Evolutionary conservation across 2,797 vertebrate species (phyloP), one percentile per base, ranked within the genome.

Genomic region (Enteromius fasciolatus): DNA sequence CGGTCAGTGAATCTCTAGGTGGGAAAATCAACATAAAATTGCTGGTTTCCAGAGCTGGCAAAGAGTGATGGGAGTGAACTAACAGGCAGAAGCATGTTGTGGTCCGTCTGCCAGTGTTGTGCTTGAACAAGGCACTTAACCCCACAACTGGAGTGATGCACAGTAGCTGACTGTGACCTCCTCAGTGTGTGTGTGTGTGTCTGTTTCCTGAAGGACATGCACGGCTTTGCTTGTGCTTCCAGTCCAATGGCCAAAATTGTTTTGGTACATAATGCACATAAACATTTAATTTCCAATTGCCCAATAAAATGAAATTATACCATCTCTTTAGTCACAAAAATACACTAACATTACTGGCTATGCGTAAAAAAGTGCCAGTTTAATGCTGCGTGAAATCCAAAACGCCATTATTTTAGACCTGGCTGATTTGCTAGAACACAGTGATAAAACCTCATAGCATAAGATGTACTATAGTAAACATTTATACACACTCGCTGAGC

Each of bases 91-190:
- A 18, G 41, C 28, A 64, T 52, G 25, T 66, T 66, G 46, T 50
- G 46, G 28, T 66, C n/a, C 50, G 44, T 46, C 57, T 81, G 69
- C 57, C 46, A 74, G 59, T 81, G 31, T 66, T 73, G 44, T 11
- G 79, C 41, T 73, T 74, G 69, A 81, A 74, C 57, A 50, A 73
- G 39, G 23, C 20, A 46, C 67, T 81, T 63, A 81, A 81, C 79
- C 63, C 52, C 20, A 46, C 25, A 23, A 12, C 68, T 80, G 68
- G 25, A 46, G 25, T 23, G 54, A 48, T 50, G 33, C 69, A 73
- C 46, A 63, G 31, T 11, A 33, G 54, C 57, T 80, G 6, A 12
- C 79, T 64, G 28, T 64, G 31, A 74, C 57, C 15, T 36, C 41
- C 69, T 79, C 67, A 4, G 11, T 67, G 31, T 78, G 28, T 78